phyloP scores from a whole-genome alignment of 2,888 invertebrate species.

The Abrostola tripartita region DNA sequence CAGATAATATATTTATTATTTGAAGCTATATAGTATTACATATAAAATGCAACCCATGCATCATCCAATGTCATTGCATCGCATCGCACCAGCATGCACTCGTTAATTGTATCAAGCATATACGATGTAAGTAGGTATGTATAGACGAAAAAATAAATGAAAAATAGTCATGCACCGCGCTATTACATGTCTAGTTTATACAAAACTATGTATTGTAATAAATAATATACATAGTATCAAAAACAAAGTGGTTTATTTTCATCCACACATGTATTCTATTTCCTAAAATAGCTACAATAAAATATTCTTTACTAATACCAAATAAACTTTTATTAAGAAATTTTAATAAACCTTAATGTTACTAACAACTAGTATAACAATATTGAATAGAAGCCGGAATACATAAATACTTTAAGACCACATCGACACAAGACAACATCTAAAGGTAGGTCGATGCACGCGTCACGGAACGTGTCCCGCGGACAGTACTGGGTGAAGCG shows the following conservation, averaged over 20 bases:
- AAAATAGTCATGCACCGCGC: constrained; percentile 37
- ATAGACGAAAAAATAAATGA: constrained; percentile 20
- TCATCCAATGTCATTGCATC: constrained; percentile 20
- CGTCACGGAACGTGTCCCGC: constrained; percentile 21
- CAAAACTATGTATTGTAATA: background rate
- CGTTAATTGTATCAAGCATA: constrained; percentile 31
- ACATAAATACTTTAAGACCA: constrained; percentile 45
- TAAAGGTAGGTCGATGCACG: constrained; percentile 47
- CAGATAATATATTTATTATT: background rate
- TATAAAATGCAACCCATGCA: constrained; percentile 43
- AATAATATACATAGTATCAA: constrained; percentile 1
- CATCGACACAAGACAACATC: constrained; percentile 72
- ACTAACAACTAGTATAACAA: constrained; percentile 27
- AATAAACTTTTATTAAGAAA: constrained; percentile 30
- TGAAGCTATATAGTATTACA: constrained; percentile 20
- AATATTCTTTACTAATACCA: constrained; percentile 24
- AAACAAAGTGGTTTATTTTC: background rate
- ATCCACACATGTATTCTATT: constrained; percentile 5
- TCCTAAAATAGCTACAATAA: constrained; percentile 34
- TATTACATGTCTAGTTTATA: background rate
- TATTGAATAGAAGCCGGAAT: constrained; percentile 31
- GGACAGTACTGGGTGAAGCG: constrained; percentile 3
- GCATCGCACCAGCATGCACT: constrained; percentile 37
- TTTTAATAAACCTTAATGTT: constrained; percentile 7
- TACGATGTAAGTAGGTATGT: constrained; percentile 12